Evolutionary conservation across 2,888 invertebrate species (phyloP).

Genomic region (Stenodera caucasica): DNA sequence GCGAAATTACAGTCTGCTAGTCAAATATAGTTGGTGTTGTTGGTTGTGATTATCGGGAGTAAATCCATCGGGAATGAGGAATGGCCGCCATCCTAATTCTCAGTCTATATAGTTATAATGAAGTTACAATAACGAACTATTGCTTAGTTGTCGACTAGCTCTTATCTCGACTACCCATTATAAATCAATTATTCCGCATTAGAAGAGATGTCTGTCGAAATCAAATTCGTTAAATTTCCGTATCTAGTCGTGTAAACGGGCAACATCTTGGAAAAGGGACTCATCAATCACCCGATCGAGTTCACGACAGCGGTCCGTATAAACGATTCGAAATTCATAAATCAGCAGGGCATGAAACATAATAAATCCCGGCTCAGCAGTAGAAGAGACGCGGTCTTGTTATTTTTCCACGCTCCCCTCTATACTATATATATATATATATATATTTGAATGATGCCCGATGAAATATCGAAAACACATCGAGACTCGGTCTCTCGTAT

Average conservation of each 20-base stretch:
- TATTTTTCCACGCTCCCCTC: constrained; percentile 33
- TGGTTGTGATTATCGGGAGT: too few species aligned
- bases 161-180: constrained; percentile 15
- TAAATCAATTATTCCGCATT: too few species aligned
- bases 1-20: too few species aligned
- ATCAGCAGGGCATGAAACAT: constrained; percentile 33
- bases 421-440: too few species aligned
- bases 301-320: constrained; percentile 24
- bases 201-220: too few species aligned
- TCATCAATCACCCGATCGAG: constrained; percentile 30
- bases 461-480: constrained; percentile 31
- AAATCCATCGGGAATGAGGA: constrained; percentile 17
- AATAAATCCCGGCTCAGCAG: constrained; percentile 32
- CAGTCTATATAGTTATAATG: constrained; percentile 27
- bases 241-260: neutral
- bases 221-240: too few species aligned
- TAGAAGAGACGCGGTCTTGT: constrained; percentile 21
- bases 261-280: neutral
- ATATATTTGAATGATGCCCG: constrained; percentile 34
- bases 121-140: constrained; percentile 29
- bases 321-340: constrained; percentile 38
- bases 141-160: constrained; percentile 20
- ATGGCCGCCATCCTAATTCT: too few species aligned
- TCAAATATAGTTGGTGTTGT: too few species aligned
- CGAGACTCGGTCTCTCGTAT: constrained; percentile 33